Conservation (phyloP, 2,113 vertebrate genomes). For the Pachyramphus minor region DNA sequence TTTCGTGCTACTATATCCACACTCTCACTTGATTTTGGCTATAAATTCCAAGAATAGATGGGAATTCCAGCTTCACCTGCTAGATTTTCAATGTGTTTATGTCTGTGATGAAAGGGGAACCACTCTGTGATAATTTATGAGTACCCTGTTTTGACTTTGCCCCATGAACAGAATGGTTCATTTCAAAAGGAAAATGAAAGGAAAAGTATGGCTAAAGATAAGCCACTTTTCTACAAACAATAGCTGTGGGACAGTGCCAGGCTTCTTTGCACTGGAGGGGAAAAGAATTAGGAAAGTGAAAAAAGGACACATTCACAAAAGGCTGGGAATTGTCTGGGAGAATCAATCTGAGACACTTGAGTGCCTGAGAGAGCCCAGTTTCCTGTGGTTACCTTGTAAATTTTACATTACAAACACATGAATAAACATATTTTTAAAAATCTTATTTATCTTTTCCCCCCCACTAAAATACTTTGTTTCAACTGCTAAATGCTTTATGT, state of each 20-base stretch:
- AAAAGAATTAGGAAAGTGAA: constrained; percentile 24
- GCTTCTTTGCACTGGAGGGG: constrained; percentile 9
- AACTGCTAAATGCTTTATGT: neutral
- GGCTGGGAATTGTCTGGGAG: neutral
- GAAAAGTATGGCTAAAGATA: constrained; percentile 53
- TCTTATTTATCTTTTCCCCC: neutral
- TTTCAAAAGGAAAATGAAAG: constrained; percentile 59
- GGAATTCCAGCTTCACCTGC: neutral
- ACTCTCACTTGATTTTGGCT: neutral
- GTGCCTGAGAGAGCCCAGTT: neutral
- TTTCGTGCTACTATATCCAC: neutral
- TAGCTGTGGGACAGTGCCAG: constrained; percentile 45
- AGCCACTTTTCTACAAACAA: constrained; percentile 50
- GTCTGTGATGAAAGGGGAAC: neutral
- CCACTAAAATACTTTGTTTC: neutral
- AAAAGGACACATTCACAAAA: constrained; percentile 8
- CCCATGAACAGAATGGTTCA: neutral
- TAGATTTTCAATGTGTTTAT: neutral
- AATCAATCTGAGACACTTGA: neutral
- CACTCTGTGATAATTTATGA: constrained; percentile 1
- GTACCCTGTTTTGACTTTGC: constrained; percentile 18
- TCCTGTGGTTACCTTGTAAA: neutral
- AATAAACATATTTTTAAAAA: neutral
- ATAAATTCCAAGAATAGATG: neutral
- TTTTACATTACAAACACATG: neutral